Conservation (phyloP, 1,140 invertebrate species). For the Adelges cooleyi region DNA sequence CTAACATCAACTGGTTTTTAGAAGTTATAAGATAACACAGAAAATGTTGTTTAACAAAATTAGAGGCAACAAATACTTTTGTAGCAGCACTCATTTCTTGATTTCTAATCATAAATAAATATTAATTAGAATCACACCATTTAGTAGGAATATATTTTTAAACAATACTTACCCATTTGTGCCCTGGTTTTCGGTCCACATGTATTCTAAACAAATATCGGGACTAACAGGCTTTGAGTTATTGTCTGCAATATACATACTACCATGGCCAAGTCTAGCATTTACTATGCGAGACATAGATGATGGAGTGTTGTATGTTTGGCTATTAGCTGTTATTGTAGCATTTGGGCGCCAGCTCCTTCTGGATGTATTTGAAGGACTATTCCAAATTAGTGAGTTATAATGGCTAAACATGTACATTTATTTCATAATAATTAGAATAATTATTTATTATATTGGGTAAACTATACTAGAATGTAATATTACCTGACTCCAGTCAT, state of each 20-base stretch:
- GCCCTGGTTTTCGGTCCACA: constrained; percentile 69
- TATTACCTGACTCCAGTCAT: constrained; percentile 20
- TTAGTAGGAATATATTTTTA: background rate
- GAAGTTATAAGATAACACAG: constrained; percentile 65
- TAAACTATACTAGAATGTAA: background rate
- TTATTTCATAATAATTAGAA: too few relatives aligned
- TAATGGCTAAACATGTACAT: constrained; percentile 3
- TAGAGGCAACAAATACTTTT: constrained; percentile 68
- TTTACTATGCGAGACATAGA: constrained; percentile 31
- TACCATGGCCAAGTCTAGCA: constrained; percentile 31
- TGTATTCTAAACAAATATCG: constrained; percentile 71
- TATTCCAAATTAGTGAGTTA: constrained; percentile 6
- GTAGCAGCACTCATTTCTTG: constrained; percentile 46
- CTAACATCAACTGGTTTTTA: constrained; percentile 54
- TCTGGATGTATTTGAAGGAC: constrained; percentile 5
- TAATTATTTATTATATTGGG: too few relatives aligned
- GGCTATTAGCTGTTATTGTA: constrained; percentile 14
- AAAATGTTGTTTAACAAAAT: constrained; percentile 71
- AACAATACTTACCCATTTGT: constrained; percentile 40
- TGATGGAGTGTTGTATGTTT: background rate
- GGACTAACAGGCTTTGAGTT: constrained; percentile 61
- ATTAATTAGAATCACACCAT: background rate
- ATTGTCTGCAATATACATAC: constrained; percentile 31
- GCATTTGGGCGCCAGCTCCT: constrained; percentile 4
- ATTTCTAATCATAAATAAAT: constrained; percentile 37